Conservation (phyloP, 2,888 invertebrate species). For the Plemyria rubiginata region DNA sequence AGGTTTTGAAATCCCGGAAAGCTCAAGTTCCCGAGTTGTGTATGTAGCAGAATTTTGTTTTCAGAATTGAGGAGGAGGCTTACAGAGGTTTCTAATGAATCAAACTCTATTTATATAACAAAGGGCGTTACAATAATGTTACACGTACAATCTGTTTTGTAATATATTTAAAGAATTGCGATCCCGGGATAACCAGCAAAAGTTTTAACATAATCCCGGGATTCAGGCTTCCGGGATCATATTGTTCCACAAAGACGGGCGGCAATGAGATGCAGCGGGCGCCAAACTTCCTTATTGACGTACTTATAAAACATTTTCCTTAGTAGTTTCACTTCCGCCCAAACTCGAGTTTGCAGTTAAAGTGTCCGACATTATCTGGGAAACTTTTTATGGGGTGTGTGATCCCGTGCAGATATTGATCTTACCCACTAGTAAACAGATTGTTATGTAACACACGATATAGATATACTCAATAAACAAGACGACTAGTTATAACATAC, state of each 20-base stretch:
- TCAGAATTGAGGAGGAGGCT: background rate
- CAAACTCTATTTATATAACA: background rate
- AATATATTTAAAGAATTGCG: background rate
- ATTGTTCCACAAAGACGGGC: conserved; percentile 41
- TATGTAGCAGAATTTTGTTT: background rate
- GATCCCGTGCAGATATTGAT: conserved; percentile 1
- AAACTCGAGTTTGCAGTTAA: conserved; percentile 12
- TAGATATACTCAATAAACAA: no score
- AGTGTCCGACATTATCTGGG: conserved; percentile 1
- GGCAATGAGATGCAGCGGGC: conserved; percentile 58
- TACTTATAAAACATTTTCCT: conserved; percentile 19
- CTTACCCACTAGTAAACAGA: background rate
- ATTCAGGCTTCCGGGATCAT: background rate
- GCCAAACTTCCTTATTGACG: conserved; percentile 41
- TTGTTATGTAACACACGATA: no score
- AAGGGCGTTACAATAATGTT: background rate
- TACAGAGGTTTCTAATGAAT: background rate
- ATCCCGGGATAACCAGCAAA: background rate
- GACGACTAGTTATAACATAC: no score
- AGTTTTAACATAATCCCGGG: background rate
- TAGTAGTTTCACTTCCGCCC: conserved; percentile 18
- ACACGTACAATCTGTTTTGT: background rate
- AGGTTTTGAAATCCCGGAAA: background rate
- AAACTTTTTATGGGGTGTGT: conserved; percentile 17
- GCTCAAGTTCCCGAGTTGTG: background rate